Evolutionary conservation across 30 jellyfish, hydroid and myxozoan genomes (phyloP).

Genomic region (Aurelia sp.): DNA sequence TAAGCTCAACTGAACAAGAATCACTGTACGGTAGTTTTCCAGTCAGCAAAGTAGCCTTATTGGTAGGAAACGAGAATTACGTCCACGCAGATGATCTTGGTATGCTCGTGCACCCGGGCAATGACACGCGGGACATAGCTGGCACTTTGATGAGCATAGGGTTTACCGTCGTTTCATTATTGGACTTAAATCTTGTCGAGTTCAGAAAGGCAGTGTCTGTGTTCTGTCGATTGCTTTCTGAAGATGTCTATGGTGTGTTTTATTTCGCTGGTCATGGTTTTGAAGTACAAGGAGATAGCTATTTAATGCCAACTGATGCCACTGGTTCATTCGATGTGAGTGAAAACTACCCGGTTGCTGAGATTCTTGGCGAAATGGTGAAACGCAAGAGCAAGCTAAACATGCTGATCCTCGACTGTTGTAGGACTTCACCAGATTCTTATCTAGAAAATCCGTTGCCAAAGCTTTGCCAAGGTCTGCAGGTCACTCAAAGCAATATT

Average conservation of each 20-base stretch:
- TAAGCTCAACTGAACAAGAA: slow-evolving; percentile 4
- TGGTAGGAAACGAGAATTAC: slow-evolving; percentile 84
- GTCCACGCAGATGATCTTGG: slow-evolving; percentile 70
- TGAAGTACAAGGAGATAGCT: slow-evolving; percentile 86
- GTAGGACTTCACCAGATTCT: slow-evolving; percentile 80
- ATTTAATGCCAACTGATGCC: slow-evolving; percentile 91
- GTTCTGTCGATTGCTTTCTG: slow-evolving; percentile 60
- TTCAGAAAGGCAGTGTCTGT: slow-evolving; percentile 77
- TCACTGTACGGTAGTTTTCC: slow-evolving; percentile 36
- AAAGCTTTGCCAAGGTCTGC: slow-evolving; percentile 51
- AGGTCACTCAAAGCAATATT: slow-evolving; percentile 73
- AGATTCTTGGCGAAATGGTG: slow-evolving; percentile 55
- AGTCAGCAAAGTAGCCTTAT: slow-evolving; percentile 79
- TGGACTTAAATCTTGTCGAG: slow-evolving; percentile 60
- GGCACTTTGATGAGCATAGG: slow-evolving; percentile 78
- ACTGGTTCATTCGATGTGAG: slow-evolving; percentile 56
- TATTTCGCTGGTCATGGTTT: slow-evolving; percentile 97
- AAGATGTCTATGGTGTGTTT: slow-evolving; percentile 81
- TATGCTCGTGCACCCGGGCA: slow-evolving; percentile 84
- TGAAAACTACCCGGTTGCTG: slow-evolving; percentile 76
- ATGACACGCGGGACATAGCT: slow-evolving; percentile 85
- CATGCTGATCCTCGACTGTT: slow-evolving; percentile 87
- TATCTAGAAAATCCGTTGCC: slow-evolving; percentile 76
- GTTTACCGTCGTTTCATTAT: slow-evolving; percentile 78
- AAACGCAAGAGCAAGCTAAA: slow-evolving; percentile 49